Conservation (phyloP, 1,140 invertebrate genomes). For the Drosophila baimaii region DNA sequence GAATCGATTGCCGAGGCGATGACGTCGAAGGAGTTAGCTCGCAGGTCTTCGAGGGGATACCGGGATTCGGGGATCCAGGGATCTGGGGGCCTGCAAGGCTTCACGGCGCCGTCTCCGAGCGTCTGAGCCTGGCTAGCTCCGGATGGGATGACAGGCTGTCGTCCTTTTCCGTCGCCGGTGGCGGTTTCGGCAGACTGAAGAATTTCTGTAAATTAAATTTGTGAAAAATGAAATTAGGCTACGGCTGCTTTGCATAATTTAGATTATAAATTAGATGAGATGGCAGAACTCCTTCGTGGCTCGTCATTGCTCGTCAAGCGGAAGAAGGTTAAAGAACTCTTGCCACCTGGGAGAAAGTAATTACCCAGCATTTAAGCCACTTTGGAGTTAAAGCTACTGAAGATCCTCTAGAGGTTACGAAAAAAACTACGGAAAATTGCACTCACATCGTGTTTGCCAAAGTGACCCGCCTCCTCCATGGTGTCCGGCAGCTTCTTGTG, state of each 20-base stretch:
- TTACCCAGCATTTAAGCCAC: not conserved
- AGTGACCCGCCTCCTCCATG: slow-evolving; percentile 88
- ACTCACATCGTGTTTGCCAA: slow-evolving; percentile 87
- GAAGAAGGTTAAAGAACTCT: slow-evolving; percentile 27
- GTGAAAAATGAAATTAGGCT: slow-evolving; percentile 79
- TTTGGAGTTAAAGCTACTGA: not conserved
- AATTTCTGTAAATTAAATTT: slow-evolving; percentile 84
- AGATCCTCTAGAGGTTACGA: too few species aligned
- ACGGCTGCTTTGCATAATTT: slow-evolving; percentile 82
- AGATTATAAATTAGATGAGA: slow-evolving; percentile 79
- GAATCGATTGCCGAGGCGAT: slow-evolving; percentile 37
- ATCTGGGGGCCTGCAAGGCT: not conserved
- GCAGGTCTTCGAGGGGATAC: slow-evolving; percentile 13
- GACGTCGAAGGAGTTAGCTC: slow-evolving; percentile 11
- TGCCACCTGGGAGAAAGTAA: slow-evolving; percentile 19
- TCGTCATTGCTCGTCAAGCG: slow-evolving; percentile 8
- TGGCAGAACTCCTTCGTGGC: slow-evolving; percentile 26
- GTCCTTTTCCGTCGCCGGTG: slow-evolving; percentile 50
- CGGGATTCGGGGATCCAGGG: slow-evolving; percentile 26
- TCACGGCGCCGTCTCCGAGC: slow-evolving; percentile 55
- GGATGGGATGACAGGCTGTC: slow-evolving; percentile 47
- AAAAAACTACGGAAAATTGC: too few species aligned
- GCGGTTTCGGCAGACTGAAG: slow-evolving; percentile 82
- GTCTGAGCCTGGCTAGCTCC: slow-evolving; percentile 72
- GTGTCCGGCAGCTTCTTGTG: slow-evolving; percentile 89